Conservation (phyloP, 2,113 vertebrate genomes). For the Onychorhynchus coronatus region DNA sequence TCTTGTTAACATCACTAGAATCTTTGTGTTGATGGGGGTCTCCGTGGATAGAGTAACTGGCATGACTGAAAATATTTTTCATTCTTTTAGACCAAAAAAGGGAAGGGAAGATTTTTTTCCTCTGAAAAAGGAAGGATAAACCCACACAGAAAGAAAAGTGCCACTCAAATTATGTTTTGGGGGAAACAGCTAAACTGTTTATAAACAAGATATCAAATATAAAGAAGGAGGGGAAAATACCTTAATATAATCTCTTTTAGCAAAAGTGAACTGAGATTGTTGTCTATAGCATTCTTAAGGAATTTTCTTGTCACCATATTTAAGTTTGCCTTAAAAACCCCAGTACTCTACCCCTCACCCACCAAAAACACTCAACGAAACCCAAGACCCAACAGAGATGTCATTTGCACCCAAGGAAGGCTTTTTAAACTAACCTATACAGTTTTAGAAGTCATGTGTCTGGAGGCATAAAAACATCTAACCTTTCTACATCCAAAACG, state of each 20-base stretch:
- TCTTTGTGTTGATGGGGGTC: neutral
- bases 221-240: fast-evolving
- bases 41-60: neutral
- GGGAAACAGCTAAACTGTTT: neutral
- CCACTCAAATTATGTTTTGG: neutral
- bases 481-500: neutral
- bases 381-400: neutral
- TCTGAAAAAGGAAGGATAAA: neutral
- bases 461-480: neutral
- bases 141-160: neutral
- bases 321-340: neutral
- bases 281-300: neutral
- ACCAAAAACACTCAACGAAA: fast-evolving
- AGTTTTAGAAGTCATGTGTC: neutral
- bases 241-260: neutral
- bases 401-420: neutral
- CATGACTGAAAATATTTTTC: neutral
- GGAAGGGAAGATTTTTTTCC: neutral
- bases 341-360: fast-evolving
- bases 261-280: neutral
- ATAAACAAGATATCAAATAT: neutral
- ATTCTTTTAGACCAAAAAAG: neutral
- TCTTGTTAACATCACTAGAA: neutral
- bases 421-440: neutral
- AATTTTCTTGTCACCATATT: neutral